Base-by-base conservation (phyloP, 2,888 invertebrate species). In the Anthoptus insignis region DNA sequence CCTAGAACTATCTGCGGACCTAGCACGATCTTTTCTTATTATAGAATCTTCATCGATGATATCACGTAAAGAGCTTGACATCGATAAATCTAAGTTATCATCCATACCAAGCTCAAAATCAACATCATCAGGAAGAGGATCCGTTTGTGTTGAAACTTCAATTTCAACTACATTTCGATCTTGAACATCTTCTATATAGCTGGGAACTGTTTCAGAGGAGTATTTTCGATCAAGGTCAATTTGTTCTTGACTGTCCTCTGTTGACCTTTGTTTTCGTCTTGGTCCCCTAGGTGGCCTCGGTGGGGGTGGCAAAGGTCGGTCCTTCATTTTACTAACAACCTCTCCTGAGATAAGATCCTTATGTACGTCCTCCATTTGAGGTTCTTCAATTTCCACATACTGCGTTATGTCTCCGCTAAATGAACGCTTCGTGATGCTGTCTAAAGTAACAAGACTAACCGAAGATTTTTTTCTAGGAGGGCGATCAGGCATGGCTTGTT, bases 81-180 rank as follows among this genome's bases (percentile, higher is more conserved):
- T 88, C 7, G 93, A 93, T 42, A 91, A 70, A 64, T 93, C 89
- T 39, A 92, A 72, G 76, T 89, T 87, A 69, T 92, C 93, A 68
- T 94, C 93, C 64, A 92, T 79, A 19, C 94, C 89, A 73, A 94
- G 87, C 78, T 96, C 96, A 79, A 95, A 95, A 70, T 95, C 94
- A 65, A 96, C 95, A 75, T 97, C 97, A 75, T 97, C 97, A 0
- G 97, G 97, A 47, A 97, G 83, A 0, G 97, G 97, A 86, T 98
- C 97, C 0, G 97, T 98, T 88, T 98, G 97, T 0, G 97, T 97
- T 0, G 97, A 97, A 5, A 96, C 96, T 79, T 97, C 96, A 22
- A 95, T 95, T 85, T 97, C 97, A 67, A 94, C 81, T 21, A 93
- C 78, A 70, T 89, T 83, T 53, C 91, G 88, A 45, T 78, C 59